Conservation (phyloP, 2,888 invertebrate species). For the Ochlodes sylvanus region DNA sequence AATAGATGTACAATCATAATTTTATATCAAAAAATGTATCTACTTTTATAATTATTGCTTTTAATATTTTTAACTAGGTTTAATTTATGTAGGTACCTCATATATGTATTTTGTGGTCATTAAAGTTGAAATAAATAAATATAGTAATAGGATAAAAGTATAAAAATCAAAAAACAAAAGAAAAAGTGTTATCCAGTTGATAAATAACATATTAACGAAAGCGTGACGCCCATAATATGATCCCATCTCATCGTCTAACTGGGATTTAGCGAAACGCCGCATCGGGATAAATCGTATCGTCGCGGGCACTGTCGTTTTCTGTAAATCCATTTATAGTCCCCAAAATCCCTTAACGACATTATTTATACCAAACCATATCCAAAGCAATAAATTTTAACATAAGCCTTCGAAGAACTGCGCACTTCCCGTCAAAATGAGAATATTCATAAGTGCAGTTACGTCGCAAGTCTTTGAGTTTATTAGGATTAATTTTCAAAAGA, state of each 20-base stretch:
- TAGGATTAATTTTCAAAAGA: slow-evolving; percentile 27
- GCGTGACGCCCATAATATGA: background rate
- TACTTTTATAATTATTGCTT: too few species aligned
- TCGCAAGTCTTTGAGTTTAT: slow-evolving; percentile 24
- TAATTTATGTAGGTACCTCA: too few species aligned
- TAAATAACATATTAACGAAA: background rate
- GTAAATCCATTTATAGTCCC: background rate
- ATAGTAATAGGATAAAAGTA: too few species aligned
- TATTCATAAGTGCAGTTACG: slow-evolving; percentile 25
- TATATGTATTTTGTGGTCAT: too few species aligned
- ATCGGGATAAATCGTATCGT: background rate
- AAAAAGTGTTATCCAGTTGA: too few species aligned
- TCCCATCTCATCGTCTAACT: background rate
- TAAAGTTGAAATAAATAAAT: too few species aligned
- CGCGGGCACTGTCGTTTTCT: background rate
- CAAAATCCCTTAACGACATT: too few species aligned
- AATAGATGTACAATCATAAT: too few species aligned
- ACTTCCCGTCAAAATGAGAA: slow-evolving; percentile 25
- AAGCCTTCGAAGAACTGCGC: background rate
- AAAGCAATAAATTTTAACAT: background rate
- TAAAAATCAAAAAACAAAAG: too few species aligned
- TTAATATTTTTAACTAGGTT: too few species aligned
- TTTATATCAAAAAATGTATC: too few species aligned
- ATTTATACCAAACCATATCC: too few species aligned
- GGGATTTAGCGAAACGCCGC: background rate